Evolutionary conservation across 2,113 vertebrate genomes (phyloP), one percentile per base, ranked within the genome.

Genomic region (Dicaeum eximium): DNA sequence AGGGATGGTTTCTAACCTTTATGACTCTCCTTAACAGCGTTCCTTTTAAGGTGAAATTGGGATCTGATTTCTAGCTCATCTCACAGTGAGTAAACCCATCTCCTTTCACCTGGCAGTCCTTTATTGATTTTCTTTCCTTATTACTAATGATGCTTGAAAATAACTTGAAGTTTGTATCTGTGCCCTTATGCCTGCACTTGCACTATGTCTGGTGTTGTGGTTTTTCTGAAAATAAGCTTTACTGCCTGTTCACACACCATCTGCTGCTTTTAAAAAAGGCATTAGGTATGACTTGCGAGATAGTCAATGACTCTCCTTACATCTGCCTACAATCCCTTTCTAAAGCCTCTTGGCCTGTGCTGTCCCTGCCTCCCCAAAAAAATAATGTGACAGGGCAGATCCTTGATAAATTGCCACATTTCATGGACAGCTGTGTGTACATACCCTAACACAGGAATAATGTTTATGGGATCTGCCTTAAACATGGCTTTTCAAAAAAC

Each of bases 151-250:
- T 45, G 33, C 82, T 88, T 61, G 65, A 84, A 94, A 90, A 90
- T 88, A 91, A 72, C 45, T 51, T 3, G 4, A 15, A 44, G 80
- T 86, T 94, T 96, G 0, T 92, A 58, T 83, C 69, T 90, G 54
- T 64, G 89, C 85, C 93, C 51, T 83, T 78, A 48, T 74, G 86
- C 56, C 64, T 86, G 60, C 72, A 51, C 75, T 96, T 88, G 71
- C 75, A 74, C 82, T 45, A 16, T 71, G 79, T 69, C 93, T 94
- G 85, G 35, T 94, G 90, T 84, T 92, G 78, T 78, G 94, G 40
- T 92, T 80, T 90, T 83, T 83, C 82, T 94, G 88, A 78, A 93
- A 96, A 95, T 90, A 90, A 77, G 64, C 85, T 83, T 95, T 91
- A 21, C 51, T 67, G 88, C 67, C 60, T 92, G 70, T 83, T 96